Base-by-base conservation (phyloP, 2,888 invertebrate genomes). In the Toxonevra muliebris region DNA sequence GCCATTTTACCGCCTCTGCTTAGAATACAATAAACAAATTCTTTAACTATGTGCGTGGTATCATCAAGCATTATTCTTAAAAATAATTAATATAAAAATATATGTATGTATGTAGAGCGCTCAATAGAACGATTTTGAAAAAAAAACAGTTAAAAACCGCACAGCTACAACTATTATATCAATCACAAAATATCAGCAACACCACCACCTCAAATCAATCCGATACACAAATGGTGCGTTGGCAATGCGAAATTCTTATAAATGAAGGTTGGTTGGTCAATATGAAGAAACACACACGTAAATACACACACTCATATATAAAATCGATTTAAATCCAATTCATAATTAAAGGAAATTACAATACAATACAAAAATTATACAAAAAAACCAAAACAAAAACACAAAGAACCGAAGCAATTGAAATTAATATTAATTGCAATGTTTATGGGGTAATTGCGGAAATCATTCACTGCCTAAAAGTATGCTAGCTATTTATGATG, bases 11-110 rank as follows among this genome's bases (percentile, higher is more conserved):
- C 83, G 69, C 85, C 84, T 74, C 85, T 85, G 75, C 80, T 78
- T 70, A 85, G 74, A 69, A 85, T 76, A 76, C 80, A 85, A 77
- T 83, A 85, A 69, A 85, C 85, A 77, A 85, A 85, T 77, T 85
- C 83, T 75, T 84, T 84, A 75, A 85, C 85, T 78, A 85, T 83
- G 69, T 80, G 79, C 63, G 78, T 74, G 61, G 85, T 85, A 66
- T 79, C 79, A 71, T 73, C 76, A 69, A 76, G 73, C 79, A 80
- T 81, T 42, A 66, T 69, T 60, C 7, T 30, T 30, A 30, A 7
- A 30, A 30, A 30, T 30, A 30, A 7, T 7, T 2, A 30, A 30
- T 4, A 4, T 4, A 30, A 30, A 30, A 30, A 4, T 30, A 30
- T 30, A 4, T 30, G 2, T 7, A 30, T 30, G 30, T 30, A 30